Conservation (phyloP, 2,888 invertebrate species). For the Agrochola lota region DNA sequence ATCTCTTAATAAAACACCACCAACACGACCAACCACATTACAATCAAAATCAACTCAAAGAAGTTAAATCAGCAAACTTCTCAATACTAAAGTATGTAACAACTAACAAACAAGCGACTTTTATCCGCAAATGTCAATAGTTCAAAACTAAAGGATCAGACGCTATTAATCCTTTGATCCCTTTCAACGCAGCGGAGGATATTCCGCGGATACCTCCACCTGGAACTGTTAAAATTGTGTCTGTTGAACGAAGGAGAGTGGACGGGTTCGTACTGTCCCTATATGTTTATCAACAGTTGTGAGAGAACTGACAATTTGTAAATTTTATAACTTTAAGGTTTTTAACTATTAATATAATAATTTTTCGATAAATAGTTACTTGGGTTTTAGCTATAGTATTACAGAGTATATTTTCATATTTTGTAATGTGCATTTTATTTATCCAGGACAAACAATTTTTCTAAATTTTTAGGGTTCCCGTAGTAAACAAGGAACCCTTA, state of each 20-base stretch:
- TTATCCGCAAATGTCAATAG: constrained; percentile 43
- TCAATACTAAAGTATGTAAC: constrained; percentile 39
- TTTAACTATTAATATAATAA: no score
- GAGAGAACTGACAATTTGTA: neutral
- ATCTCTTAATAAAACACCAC: neutral
- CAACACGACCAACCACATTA: constrained; percentile 3
- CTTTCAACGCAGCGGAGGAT: constrained; percentile 35
- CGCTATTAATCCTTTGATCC: constrained; percentile 59
- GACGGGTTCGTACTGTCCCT: neutral
- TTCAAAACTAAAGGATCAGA: constrained; percentile 49
- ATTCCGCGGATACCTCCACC: constrained; percentile 35
- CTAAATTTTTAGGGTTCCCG: no score
- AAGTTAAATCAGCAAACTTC: constrained; percentile 46
- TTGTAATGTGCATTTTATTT: neutral
- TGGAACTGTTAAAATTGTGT: constrained; percentile 16
- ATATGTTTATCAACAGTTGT: neutral
- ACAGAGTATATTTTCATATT: neutral
- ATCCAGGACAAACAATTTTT: neutral
- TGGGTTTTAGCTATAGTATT: neutral
- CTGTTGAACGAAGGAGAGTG: neutral
- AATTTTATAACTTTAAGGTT: neutral
- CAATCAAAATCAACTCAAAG: constrained; percentile 18
- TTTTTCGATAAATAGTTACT: neutral
- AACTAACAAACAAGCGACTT: constrained; percentile 42
- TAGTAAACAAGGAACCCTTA: neutral